These are phyloP conservation scores for Morinoia aosen DNA, from an alignment of 2,888 invertebrate species.

Conservation along the genomic window DNA sequence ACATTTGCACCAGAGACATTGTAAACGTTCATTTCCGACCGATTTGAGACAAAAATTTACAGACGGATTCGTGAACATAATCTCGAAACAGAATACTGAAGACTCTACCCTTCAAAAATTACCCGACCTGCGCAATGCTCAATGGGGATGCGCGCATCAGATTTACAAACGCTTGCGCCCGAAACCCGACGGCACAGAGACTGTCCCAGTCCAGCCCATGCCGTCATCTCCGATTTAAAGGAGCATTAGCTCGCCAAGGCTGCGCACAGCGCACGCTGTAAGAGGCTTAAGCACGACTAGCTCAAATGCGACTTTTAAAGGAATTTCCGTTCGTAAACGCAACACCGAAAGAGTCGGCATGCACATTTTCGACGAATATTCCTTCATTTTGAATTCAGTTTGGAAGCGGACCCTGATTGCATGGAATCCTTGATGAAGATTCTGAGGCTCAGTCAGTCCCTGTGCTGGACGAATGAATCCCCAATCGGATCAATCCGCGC, in stretches of 20 bases:
- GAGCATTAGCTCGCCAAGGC: neutral
- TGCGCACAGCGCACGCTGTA: neutral
- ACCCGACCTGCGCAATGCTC: neutral
- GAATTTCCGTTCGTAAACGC: neutral
- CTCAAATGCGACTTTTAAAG: neutral
- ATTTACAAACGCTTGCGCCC: neutral
- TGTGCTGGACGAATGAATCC: neutral
- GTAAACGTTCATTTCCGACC: neutral
- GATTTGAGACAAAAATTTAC: neutral
- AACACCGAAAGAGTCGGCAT: neutral
- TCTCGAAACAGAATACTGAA: neutral
- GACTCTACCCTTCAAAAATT: neutral
- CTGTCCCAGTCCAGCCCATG: neutral
- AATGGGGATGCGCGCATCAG: neutral
- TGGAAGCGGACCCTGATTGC: slow-evolving; percentile 41
- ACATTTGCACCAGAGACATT: neutral
- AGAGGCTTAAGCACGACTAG: neutral
- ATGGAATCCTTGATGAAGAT: slow-evolving; percentile 41
- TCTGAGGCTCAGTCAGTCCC: slow-evolving; percentile 16
- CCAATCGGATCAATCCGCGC: slow-evolving; percentile 28
- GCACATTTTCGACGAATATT: slow-evolving; percentile 31
- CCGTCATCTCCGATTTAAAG: neutral
- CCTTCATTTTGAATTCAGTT: slow-evolving; percentile 43
- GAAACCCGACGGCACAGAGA: neutral
- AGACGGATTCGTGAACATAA: neutral